Evolutionary conservation across 2,113 vertebrate genomes (phyloP).

Genomic region (Aegithalos caudatus): DNA sequence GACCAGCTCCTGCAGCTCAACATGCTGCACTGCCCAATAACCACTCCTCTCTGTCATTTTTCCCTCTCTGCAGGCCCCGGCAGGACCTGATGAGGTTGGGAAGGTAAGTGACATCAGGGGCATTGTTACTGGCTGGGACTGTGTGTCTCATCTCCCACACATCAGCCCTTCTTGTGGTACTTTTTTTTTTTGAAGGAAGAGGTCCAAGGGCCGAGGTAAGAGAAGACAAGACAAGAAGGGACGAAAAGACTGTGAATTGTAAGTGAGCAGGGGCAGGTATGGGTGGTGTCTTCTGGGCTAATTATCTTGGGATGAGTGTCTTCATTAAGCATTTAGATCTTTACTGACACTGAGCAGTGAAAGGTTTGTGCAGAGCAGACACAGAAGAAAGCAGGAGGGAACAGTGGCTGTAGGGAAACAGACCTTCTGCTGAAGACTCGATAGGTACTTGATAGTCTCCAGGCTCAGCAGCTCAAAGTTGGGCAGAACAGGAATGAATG

Average conservation of each 20-base stretch:
- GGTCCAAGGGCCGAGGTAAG: slow-evolving; percentile 71
- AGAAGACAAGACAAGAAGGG: slow-evolving; percentile 75
- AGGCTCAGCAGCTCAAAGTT: background rate
- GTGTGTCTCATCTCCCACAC: background rate
- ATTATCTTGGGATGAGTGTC: background rate
- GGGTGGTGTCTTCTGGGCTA: background rate
- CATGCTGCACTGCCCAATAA: background rate
- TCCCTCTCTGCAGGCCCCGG: slow-evolving; percentile 48
- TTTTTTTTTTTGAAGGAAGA: slow-evolving; percentile 73
- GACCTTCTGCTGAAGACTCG: background rate
- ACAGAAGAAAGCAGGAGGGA: background rate
- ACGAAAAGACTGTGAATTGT: slow-evolving; percentile 74
- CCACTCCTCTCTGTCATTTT: background rate
- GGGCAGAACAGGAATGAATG: background rate
- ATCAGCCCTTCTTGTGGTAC: slow-evolving; percentile 16
- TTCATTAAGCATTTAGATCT: background rate
- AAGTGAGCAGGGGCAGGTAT: slow-evolving; percentile 50
- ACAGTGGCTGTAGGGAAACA: background rate
- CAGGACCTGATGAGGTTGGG: slow-evolving; percentile 50
- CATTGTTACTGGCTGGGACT: background rate
- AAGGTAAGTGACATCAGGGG: slow-evolving; percentile 61
- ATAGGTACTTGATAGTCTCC: background rate
- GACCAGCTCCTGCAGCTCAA: background rate
- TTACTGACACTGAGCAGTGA: background rate
- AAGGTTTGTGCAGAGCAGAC: background rate